A percentile compares a stretch with the other conserved stretches of the same genome.
phyloP scores from a whole-genome alignment of 2,113 vertebrate genomes.

The Furnarius figulus region DNA sequence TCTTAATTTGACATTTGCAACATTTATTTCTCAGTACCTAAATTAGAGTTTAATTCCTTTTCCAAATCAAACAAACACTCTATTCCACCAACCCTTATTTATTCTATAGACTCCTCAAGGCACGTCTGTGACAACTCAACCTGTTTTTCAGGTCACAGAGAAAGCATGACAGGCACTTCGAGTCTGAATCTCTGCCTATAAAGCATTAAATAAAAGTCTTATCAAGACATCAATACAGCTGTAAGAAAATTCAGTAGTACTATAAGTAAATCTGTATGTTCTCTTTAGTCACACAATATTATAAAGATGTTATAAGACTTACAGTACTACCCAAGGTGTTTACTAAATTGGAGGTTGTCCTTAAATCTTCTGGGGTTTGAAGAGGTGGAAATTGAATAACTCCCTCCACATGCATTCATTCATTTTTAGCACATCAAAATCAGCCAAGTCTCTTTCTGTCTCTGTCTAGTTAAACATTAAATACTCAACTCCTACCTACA shows the following conservation, averaged over 20 bases:
- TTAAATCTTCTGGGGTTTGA: neutral
- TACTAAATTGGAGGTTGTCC: neutral
- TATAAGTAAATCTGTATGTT: neutral
- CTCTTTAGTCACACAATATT: neutral
- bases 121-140: neutral
- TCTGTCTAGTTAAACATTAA: conserved; percentile 20
- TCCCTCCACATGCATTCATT: neutral
- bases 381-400: neutral
- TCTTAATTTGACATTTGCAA: neutral
- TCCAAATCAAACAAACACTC: neutral
- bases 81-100: neutral
- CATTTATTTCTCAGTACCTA: neutral
- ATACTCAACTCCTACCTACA: conserved; percentile 7
- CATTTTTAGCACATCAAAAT: conserved; percentile 21
- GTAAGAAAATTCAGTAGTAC: neutral
- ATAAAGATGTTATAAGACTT: neutral
- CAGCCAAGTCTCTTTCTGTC: neutral
- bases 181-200: neutral
- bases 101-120: neutral
- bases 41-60: neutral
- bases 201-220: neutral
- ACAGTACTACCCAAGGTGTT: neutral
- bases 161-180: neutral
- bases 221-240: neutral
- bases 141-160: neutral